Percentiles rank a stretch among this genome's conserved stretches.
Evolutionary conservation across 2,888 invertebrate genomes (phyloP).

Genomic region (Chydorus sphaericus): DNA sequence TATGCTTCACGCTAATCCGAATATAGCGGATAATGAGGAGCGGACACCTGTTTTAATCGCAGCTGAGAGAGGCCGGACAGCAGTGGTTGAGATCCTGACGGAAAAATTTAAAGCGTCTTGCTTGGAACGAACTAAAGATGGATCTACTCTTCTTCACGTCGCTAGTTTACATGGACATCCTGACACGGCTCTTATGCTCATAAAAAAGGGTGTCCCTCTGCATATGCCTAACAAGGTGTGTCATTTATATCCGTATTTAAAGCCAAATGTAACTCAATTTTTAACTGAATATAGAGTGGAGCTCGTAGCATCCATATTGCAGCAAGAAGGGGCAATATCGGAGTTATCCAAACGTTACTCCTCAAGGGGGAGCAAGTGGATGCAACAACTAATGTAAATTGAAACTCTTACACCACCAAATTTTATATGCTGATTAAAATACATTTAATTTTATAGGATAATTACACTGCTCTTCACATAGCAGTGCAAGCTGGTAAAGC

Average conservation of each 20-base stretch:
- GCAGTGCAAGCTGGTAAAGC: conserved; percentile 91
- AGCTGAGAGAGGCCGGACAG: conserved; percentile 91
- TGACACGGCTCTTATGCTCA: conserved; percentile 93
- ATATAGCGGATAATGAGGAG: conserved; percentile 89
- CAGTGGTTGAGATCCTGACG: conserved; percentile 83
- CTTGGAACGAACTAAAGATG: conserved; percentile 91
- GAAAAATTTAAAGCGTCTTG: conserved; percentile 97
- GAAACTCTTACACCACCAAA: background rate
- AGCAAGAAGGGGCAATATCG: conserved; percentile 89
- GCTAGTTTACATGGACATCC: conserved; percentile 95
- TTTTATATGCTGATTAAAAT: background rate
- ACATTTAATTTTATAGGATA: conserved; percentile 51
- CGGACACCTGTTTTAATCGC: conserved; percentile 95
- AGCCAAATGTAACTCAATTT: conserved; percentile 18
- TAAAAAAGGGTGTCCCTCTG: conserved; percentile 95
- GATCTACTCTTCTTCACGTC: conserved; percentile 96
- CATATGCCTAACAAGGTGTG: conserved; percentile 95
- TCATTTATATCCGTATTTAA: background rate
- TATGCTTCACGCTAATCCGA: conserved; percentile 83
- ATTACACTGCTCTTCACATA: conserved; percentile 93
- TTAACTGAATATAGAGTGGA: conserved; percentile 48
- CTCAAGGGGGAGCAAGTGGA: conserved; percentile 95
- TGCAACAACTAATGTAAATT: conserved; percentile 76
- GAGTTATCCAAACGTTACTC: conserved; percentile 87
- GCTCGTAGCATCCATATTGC: conserved; percentile 96